Percentiles rank a stretch among this genome's conserved stretches.
These are phyloP conservation scores for Lagopus leucura DNA, from an alignment of 2,113 vertebrate species.

Conservation along the genomic window DNA sequence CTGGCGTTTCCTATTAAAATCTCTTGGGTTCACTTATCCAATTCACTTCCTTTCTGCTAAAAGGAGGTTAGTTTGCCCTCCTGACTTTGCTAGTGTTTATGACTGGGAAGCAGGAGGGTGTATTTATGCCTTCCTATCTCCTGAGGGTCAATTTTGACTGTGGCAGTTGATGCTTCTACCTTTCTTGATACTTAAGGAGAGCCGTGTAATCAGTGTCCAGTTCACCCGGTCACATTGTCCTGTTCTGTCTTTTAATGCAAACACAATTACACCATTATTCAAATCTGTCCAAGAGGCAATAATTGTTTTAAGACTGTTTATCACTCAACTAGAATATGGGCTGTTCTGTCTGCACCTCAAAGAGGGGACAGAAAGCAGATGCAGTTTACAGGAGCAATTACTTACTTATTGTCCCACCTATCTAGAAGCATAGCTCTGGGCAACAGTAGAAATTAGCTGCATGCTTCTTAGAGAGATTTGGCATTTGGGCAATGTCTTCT, in stretches of 20 bases:
- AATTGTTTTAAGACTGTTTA: constrained; percentile 38
- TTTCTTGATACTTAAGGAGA: background rate
- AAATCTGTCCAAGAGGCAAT: constrained; percentile 72
- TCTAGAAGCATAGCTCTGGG: constrained; percentile 61
- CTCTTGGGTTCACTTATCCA: background rate
- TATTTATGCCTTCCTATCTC: background rate
- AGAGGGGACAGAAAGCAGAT: constrained; percentile 49
- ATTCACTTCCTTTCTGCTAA: background rate
- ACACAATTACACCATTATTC: background rate
- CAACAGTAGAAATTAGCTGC: constrained; percentile 39
- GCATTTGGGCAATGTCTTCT: constrained; percentile 67
- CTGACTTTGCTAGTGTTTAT: background rate
- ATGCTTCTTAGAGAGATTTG: constrained; percentile 53
- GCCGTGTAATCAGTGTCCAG: background rate
- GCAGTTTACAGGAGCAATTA: constrained; percentile 58
- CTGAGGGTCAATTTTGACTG: background rate
- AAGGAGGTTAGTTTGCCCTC: background rate
- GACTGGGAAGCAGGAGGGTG: background rate
- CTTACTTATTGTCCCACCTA: constrained; percentile 43
- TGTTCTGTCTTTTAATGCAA: background rate
- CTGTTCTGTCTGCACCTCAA: constrained; percentile 63
- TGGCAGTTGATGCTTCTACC: background rate
- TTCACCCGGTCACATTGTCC: background rate
- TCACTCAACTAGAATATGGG: constrained; percentile 69
- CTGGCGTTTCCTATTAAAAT: background rate